Base-by-base conservation (phyloP, 2,797 vertebrate genomes). In the Chloroceryle inda region DNA sequence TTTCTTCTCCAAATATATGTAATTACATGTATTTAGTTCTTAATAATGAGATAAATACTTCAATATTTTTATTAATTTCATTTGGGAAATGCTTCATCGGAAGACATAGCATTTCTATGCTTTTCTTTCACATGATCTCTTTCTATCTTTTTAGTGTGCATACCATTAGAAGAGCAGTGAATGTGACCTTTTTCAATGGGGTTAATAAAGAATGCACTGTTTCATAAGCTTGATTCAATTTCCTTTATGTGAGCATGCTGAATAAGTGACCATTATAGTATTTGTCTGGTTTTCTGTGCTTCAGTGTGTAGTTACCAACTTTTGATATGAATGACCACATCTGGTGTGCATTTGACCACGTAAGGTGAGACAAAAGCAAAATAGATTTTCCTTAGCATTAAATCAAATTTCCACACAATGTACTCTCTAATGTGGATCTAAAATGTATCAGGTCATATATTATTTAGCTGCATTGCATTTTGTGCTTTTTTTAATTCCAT, bases 351-450 rank as follows among this genome's bases (percentile, higher is more conserved):
- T 98, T 98, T 98, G 97, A 91, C 94, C 94, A 97, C 92, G 89
- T 96, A 97, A 98, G 97, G 98, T 98, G 97, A 98, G 97, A 98
- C 97, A 98, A 96, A 97, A 97, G 89, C 96, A 98, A 98, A 98
- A 97, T 97, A 98, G 96, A 98, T 98, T 98, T 98, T 97, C 94
- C 79, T 86, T 79, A 96, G 89, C 93, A 93, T 97, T 98, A 97
- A 98, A 98, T 98, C 97, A 98, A 89, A 97, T 98, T 97, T 97
- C 94, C 84, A 97, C 97, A 97, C 96, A 97, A 89, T 94, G 85
- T 96, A 88, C 68, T 94, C 82, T 95, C 92, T 98, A 97, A 98
- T 98, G 92, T 97, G 84, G 89, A 95, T 97, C 95, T 96, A 92
- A 97, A 97, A 97, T 97, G 89, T 97, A 97, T 97, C 96, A 92